Conservation (phyloP, 2,797 vertebrate genomes). For the Manis crassicaudata region DNA sequence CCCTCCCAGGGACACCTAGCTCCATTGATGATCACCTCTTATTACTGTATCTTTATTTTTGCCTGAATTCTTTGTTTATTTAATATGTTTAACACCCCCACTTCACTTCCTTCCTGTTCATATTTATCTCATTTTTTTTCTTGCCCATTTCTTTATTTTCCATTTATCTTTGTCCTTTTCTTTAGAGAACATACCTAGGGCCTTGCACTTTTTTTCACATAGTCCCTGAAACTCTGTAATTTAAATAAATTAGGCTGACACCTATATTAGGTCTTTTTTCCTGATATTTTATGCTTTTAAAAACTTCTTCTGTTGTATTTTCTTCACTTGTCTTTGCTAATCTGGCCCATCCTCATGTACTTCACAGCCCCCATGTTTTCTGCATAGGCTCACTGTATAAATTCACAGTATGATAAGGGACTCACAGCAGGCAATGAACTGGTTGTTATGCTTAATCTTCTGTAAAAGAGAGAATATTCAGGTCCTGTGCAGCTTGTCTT, state of each 20-base stretch:
- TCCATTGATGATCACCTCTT: not conserved
- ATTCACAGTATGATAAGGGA: not conserved
- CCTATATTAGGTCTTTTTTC: not conserved
- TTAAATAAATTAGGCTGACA: not conserved
- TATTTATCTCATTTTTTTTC: constrained; percentile 19
- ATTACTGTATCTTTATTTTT: not conserved
- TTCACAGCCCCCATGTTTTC: not conserved
- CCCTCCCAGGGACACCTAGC: not conserved
- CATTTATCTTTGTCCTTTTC: constrained; percentile 7
- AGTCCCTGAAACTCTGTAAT: not conserved
- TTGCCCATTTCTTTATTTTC: not conserved
- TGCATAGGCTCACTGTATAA: not conserved
- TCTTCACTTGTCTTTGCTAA: not conserved
- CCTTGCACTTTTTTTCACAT: not conserved
- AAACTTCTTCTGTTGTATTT: not conserved
- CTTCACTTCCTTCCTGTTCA: not conserved
- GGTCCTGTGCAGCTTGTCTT: not conserved
- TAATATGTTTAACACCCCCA: not conserved
- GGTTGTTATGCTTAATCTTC: constrained; percentile 3
- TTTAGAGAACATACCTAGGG: not conserved
- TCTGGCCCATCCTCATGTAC: not conserved
- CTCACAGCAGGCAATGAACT: not conserved
- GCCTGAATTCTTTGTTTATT: not conserved
- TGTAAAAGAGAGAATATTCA: not conserved
- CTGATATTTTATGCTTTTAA: not conserved